Evolutionary conservation across 1,140 invertebrate species (phyloP), one percentile per base, ranked within the genome.

Genomic region (Drosophila aff.): DNA sequence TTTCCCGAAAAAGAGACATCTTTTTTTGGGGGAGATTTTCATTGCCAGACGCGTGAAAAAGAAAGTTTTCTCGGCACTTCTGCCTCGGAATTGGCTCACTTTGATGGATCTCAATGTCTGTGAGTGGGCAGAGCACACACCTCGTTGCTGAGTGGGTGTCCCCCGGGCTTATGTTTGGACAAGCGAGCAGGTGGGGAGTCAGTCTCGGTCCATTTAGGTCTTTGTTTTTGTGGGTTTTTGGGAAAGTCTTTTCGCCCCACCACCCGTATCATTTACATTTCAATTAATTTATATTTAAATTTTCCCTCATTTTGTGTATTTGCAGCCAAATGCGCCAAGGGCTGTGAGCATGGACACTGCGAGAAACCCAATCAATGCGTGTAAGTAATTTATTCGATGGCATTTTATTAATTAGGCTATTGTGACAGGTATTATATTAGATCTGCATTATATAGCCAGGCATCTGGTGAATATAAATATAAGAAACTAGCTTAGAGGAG

Each of bases 261-360:
- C 52, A 49, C 71, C 59, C 59, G 59, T 65, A 76, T 76, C 46
- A 57, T 87, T 71, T 69, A 69, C 84, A 89, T 83, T 83, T 80
- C 58, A 89, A 86, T 89, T 87, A 87, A 87, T 62, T 65, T 72
- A 36, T 81, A 69, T 71, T 62, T 82, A 93, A 93, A 93, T 93
- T 93, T 93, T 91, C 92, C 93, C 91, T 89, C 91, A 84, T 94
- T 93, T 95, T 55, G 18, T 55, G 94, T 95, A 94, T 94, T 97
- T 97, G 92, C 96, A 98, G 97, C 97, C 91, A 96, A 96, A 91
- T 99, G 98, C 94, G 94, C 96, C 92, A 95, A 97, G 92, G 98
- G 98, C 92, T 99, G 98, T 94, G 95, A 98, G 90, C 97, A 98
- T 94, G 98, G 98, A 91, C 96, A 96, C 93, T 99, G 98, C 95